These are phyloP conservation scores for Acronicta alni DNA, from an alignment of 2,888 invertebrate species.

Conservation along the genomic window DNA sequence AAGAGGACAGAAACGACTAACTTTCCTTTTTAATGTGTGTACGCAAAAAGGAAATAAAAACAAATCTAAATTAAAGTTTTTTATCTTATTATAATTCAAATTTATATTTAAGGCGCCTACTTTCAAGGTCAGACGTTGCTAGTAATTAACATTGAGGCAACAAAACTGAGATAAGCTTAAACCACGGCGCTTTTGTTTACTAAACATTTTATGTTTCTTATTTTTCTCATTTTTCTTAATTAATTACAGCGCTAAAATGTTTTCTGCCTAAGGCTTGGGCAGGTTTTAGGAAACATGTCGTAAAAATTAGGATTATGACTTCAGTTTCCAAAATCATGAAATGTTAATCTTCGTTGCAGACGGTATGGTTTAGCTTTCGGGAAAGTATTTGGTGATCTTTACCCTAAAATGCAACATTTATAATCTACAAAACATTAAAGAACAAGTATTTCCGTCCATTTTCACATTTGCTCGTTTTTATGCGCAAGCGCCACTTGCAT, in stretches of 20 bases:
- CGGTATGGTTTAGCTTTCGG: not conserved
- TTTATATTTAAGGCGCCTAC: constrained; percentile 25
- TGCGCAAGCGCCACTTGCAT: constrained; percentile 67
- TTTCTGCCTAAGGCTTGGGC: too few relatives aligned
- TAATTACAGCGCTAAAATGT: constrained; percentile 51
- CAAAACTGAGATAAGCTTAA: constrained; percentile 49
- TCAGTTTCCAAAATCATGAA: constrained; percentile 14
- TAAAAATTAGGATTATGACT: constrained; percentile 15
- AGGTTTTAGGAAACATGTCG: constrained; percentile 9
- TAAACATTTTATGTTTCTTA: constrained; percentile 39
- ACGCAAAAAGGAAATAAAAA: not conserved
- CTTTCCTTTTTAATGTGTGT: not conserved
- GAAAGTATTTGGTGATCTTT: not conserved
- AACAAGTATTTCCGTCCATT: constrained; percentile 35
- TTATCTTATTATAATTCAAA: constrained; percentile 17
- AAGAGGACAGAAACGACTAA: too few relatives aligned
- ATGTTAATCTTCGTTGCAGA: not conserved
- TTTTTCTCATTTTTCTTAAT: constrained; percentile 49
- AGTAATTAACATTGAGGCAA: constrained; percentile 58
- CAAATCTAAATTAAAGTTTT: constrained; percentile 5
- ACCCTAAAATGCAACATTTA: not conserved
- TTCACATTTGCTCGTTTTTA: constrained; percentile 49
- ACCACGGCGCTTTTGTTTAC: constrained; percentile 46
- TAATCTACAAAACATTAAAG: constrained; percentile 4
- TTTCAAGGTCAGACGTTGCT: constrained; percentile 29